phyloP scores from a whole-genome alignment of 2,113 vertebrate species.

The Planiliza haematocheilus region DNA sequence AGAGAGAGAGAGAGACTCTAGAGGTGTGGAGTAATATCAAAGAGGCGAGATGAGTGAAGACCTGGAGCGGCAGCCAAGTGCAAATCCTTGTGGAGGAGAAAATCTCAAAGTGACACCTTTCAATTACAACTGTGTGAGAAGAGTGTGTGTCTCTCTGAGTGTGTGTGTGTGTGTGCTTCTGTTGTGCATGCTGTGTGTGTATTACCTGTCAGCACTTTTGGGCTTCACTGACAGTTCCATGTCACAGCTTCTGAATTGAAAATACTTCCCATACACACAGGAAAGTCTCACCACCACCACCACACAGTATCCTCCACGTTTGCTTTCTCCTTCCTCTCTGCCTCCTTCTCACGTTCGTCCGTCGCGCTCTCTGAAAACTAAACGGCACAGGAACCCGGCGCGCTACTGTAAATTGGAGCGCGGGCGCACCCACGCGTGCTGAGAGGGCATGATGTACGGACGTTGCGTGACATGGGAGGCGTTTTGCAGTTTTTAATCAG shows the following conservation, averaged over 20 bases:
- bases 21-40: conserved; percentile 61
- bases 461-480: background rate
- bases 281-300: background rate
- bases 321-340: conserved; percentile 1
- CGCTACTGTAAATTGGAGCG: conserved; percentile 3
- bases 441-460: background rate
- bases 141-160: conserved; percentile 10
- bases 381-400: conserved; percentile 15
- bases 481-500: background rate
- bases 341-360: conserved; percentile 34
- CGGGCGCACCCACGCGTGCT: background rate
- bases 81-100: conserved; percentile 67
- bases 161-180: conserved; percentile 22
- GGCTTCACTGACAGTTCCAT: conserved; percentile 60
- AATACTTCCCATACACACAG: conserved; percentile 41
- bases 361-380: conserved; percentile 16
- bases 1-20: conserved; percentile 33
- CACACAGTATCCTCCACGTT: conserved; percentile 13
- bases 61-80: conserved; percentile 50
- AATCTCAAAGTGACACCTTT: conserved; percentile 71
- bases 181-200: conserved; percentile 17
- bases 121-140: conserved; percentile 64
- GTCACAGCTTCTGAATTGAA: conserved; percentile 63
- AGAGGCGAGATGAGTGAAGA: conserved; percentile 61
- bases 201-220: conserved; percentile 57